A percentile compares a stretch with the other conserved stretches of the same genome.
These are phyloP conservation scores for Hyphantria cunea DNA, from an alignment of 1,140 invertebrate genomes.

Conservation along the genomic window DNA sequence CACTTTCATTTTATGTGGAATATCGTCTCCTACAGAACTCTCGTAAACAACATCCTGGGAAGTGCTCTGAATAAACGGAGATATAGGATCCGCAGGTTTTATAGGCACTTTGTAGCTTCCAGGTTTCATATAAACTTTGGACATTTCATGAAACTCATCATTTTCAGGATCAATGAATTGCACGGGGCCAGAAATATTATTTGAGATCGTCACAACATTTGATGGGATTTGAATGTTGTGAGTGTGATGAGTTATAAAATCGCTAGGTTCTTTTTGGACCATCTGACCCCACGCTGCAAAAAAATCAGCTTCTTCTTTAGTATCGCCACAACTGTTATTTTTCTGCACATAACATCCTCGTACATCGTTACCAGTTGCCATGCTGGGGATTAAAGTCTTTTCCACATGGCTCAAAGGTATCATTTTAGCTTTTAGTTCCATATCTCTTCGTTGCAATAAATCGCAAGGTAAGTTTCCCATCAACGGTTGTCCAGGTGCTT, in stretches of 20 bases:
- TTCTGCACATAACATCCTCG: conserved; percentile 66
- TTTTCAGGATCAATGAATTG: conserved; percentile 76
- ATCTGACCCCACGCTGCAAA: conserved; percentile 80
- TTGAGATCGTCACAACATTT: conserved; percentile 69
- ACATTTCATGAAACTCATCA: conserved; percentile 78
- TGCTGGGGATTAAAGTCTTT: conserved; percentile 71
- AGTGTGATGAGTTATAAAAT: conserved; percentile 75
- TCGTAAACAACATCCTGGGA: conserved; percentile 59
- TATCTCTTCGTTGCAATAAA: conserved; percentile 64
- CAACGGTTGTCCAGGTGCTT: conserved; percentile 62
- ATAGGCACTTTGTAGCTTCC: conserved; percentile 80
- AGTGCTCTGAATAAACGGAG: conserved; percentile 50
- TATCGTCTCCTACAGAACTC: conserved; percentile 48
- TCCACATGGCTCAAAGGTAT: conserved; percentile 75
- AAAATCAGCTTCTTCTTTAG: conserved; percentile 75
- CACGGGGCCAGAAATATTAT: conserved; percentile 78
- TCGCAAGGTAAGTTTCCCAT: conserved; percentile 59
- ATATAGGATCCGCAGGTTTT: conserved; percentile 65
- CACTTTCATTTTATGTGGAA: conserved; percentile 56
- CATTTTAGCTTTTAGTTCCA: conserved; percentile 76
- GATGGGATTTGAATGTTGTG: conserved; percentile 68
- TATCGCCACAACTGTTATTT: conserved; percentile 74
- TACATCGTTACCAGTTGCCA: conserved; percentile 61
- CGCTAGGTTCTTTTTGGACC: conserved; percentile 76
- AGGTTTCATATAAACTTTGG: conserved; percentile 79